phyloP scores from a whole-genome alignment of 2,797 vertebrate genomes.

The Anguilla marmorata region DNA sequence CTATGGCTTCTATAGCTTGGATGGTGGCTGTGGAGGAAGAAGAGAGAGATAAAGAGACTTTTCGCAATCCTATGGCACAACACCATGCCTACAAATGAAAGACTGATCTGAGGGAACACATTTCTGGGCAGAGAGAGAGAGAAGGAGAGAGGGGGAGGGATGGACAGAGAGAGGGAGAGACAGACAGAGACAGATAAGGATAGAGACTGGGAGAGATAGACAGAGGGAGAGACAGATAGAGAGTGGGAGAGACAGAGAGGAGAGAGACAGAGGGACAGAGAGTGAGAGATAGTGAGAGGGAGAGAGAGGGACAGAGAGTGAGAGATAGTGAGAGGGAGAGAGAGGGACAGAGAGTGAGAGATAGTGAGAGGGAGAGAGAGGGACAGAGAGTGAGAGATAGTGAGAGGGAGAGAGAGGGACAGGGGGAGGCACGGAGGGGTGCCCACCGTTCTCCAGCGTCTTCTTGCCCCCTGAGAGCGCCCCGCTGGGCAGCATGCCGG shows the following conservation, averaged over 20 bases:
- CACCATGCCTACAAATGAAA: background rate
- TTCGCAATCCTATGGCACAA: background rate
- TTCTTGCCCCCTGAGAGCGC: constrained; percentile 79
- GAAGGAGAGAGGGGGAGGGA: constrained; percentile 8
- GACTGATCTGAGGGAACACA: constrained; percentile 7
- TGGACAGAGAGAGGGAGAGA: background rate
- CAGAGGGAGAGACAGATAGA: constrained; percentile 48
- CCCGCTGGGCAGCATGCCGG: constrained; percentile 80
- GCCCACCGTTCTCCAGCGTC: constrained; percentile 80
- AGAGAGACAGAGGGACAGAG: constrained; percentile 1
- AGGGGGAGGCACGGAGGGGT: constrained; percentile 30
- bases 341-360: background rate
- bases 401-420: constrained; percentile 40
- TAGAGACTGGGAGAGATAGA: background rate
- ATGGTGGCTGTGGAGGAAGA: constrained; percentile 74
- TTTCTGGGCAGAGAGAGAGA: constrained; percentile 41
- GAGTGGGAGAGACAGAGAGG: constrained; percentile 22
- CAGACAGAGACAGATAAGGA: no score
- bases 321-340: background rate
- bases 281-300: background rate
- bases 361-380: background rate
- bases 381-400: background rate
- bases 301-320: background rate
- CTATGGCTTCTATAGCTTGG: constrained; percentile 84
- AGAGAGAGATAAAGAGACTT: constrained; percentile 60